A percentile compares a stretch with the other conserved stretches of the same genome.
Evolutionary conservation across 2,113 vertebrate genomes (phyloP).

Genomic region (Connochaetes taurinus): DNA sequence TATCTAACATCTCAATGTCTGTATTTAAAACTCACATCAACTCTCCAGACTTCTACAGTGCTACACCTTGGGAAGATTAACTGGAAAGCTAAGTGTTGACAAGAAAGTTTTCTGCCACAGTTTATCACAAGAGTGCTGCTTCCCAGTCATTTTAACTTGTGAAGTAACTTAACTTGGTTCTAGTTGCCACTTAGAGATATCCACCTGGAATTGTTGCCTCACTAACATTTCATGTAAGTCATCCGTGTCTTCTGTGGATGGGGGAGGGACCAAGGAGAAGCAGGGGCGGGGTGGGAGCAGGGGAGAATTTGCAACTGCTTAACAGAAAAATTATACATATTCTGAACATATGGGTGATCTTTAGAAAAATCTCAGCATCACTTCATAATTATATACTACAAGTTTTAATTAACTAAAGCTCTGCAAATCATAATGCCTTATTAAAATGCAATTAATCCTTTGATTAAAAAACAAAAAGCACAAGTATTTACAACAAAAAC

Average conservation of each 20-base stretch:
- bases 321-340: slow-evolving; percentile 84
- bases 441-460: slow-evolving; percentile 99
- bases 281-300: too few species aligned
- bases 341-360: slow-evolving; percentile 87
- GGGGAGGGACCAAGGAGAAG: neutral
- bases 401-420: slow-evolving; percentile 92
- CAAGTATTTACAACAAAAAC: slow-evolving; percentile 99
- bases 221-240: slow-evolving; percentile 71
- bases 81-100: slow-evolving; percentile 21
- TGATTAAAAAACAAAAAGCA: slow-evolving; percentile 99
- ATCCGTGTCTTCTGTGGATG: neutral
- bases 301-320: slow-evolving; percentile 62
- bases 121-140: slow-evolving; percentile 19
- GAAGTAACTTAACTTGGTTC: slow-evolving; percentile 51
- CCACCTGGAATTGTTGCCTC: slow-evolving; percentile 70
- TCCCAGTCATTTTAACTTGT: slow-evolving; percentile 57
- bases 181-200: slow-evolving; percentile 66
- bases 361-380: slow-evolving; percentile 89
- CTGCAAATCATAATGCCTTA: slow-evolving; percentile 97
- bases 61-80: neutral
- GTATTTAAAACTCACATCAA: neutral
- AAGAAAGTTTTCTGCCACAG: slow-evolving; percentile 52
- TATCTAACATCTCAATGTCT: neutral
- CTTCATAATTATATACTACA: slow-evolving; percentile 90
- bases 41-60: neutral